These are phyloP conservation scores for Macrosoma leucophasiata DNA, from an alignment of 2,888 invertebrate genomes.

Conservation along the genomic window DNA sequence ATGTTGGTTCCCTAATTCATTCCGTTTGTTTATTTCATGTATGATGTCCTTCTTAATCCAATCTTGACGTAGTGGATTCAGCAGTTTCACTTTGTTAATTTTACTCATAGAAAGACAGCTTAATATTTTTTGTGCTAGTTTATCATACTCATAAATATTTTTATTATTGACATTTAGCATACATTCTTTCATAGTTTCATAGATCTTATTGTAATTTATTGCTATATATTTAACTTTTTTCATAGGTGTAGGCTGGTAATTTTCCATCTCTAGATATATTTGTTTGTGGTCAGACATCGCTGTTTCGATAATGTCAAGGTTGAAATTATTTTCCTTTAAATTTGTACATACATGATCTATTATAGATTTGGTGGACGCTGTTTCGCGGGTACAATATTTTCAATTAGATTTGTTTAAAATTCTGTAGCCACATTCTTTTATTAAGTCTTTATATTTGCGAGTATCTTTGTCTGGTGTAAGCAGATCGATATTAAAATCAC, in stretches of 20 bases:
- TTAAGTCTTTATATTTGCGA: constrained; percentile 4
- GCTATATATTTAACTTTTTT: too few relatives aligned
- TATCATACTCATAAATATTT: too few relatives aligned
- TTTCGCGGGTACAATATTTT: constrained; percentile 13
- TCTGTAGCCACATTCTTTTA: constrained; percentile 6
- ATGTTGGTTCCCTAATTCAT: too few relatives aligned
- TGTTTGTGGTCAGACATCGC: constrained; percentile 22
- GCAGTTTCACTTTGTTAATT: too few relatives aligned
- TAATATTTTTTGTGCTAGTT: too few relatives aligned
- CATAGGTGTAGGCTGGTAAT: constrained; percentile 1
- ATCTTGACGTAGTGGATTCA: too few relatives aligned
- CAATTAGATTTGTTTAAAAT: constrained; percentile 16
- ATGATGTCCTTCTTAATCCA: too few relatives aligned
- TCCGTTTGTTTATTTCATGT: too few relatives aligned
- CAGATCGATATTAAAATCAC: constrained; percentile 16
- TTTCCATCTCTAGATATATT: constrained; percentile 18
- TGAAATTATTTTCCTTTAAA: constrained; percentile 7
- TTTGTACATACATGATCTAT: constrained; percentile 16
- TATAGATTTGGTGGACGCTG: constrained; percentile 8
- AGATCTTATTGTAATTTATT: too few relatives aligned
- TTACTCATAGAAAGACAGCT: too few relatives aligned
- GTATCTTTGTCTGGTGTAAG: constrained; percentile 6
- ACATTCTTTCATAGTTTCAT: too few relatives aligned
- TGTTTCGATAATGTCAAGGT: constrained; percentile 18
- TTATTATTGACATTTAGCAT: too few relatives aligned